Base-by-base conservation (phyloP, 1,140 invertebrate genomes). In the Metaphire vulgaris region DNA sequence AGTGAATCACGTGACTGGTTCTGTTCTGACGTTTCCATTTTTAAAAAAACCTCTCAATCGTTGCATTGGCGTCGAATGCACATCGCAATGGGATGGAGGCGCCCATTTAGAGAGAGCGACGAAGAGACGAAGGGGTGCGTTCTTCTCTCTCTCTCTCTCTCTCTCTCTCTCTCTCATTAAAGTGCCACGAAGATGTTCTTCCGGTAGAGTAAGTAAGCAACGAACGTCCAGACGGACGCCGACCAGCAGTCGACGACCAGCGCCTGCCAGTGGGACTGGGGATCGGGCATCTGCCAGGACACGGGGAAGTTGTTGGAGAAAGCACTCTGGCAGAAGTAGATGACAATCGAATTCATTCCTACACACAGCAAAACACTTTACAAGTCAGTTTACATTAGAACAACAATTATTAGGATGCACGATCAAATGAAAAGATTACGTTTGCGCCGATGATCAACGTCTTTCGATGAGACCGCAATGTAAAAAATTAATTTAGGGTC, bases 101-200 rank as follows among this genome's bases (percentile, higher is more conserved):
- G 41, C 6, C 21, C 21, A 56, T 6, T 21, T 56, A 21, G 41
- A 56, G 41, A 12, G 41, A 56, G 41, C 6, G 21, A 12, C 6
- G 41, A 56, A 56, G 6, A 56, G 41, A 56, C 41, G 41, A 56
- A 56, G 41, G 21, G 41, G 41, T 56, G 41, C 21, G n/a, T n/a
- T n/a, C n/a, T n/a, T 65, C 64, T 65, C 26, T 2, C 6, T 26
- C 2, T 6, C n/a, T 31, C 6, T 69, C 2, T 12, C 14, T 69
- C 2, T 69, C 6, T 26, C 67, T 2, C 6, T 14, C 67, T 2
- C 2, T 26, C 6, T 31, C 26, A 14, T 79, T 80, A 84, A 0
- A 84, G 68, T 0, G 82, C 82, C 29, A 84, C 79, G 77, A 84
- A 83, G 65, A 84, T 81, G 74, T 82, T 83, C 76, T 83, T 84